These are phyloP conservation scores for Ladona fulva DNA, from an alignment of 1,140 invertebrate genomes.

Conservation along the genomic window DNA sequence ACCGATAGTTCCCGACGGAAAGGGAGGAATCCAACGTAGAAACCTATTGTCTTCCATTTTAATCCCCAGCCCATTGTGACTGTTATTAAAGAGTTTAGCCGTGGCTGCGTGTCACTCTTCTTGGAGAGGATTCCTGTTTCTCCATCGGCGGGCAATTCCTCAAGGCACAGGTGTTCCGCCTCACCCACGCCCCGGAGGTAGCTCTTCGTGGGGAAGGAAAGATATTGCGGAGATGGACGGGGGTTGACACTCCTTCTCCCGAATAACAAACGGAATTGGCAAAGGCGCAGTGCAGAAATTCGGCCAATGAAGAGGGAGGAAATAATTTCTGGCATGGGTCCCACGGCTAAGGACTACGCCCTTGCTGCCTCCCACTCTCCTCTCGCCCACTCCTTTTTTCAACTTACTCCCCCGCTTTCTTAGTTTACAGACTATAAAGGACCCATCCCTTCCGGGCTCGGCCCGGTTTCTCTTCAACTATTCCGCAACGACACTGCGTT, in stretches of 20 bases:
- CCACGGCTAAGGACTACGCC: not conserved
- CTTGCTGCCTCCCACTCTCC: not conserved
- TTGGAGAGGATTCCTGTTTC: not conserved
- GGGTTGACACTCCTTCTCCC: not conserved
- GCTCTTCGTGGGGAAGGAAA: not conserved
- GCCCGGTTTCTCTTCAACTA: no score
- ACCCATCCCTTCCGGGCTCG: no score
- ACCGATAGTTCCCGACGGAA: no score
- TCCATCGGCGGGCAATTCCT: not conserved
- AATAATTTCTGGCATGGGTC: not conserved
- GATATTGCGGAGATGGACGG: not conserved
- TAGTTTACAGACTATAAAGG: no score
- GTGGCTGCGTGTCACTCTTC: not conserved
- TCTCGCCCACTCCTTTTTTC: not conserved
- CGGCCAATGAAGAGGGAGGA: not conserved
- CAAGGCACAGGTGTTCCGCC: not conserved
- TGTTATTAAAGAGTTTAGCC: not conserved
- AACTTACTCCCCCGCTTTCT: not conserved
- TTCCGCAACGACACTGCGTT: no score
- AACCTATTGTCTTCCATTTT: no score
- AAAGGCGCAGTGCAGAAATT: not conserved
- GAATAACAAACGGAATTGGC: constrained; percentile 9
- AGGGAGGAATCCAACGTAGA: no score
- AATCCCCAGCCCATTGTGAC: no score
- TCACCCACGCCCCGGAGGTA: not conserved